A percentile compares a stretch with the other conserved stretches of the same genome.
These are phyloP conservation scores for Crotalus viridis DNA, from an alignment of 2,113 vertebrate species.

Conservation along the genomic window DNA sequence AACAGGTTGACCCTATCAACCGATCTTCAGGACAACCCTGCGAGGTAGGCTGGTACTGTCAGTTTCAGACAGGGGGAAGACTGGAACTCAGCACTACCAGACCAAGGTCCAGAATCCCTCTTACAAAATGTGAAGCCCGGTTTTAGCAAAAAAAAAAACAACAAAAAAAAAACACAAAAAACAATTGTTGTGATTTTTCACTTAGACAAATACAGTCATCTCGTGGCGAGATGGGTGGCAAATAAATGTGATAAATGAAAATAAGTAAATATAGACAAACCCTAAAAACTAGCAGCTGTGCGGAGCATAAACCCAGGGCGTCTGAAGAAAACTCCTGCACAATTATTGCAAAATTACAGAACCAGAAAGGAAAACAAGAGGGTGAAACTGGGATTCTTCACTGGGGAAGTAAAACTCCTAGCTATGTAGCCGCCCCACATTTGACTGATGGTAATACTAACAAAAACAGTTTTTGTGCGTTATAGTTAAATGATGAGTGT, in stretches of 20 bases:
- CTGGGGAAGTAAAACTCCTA: not conserved
- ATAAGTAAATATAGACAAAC: not conserved
- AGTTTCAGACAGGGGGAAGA: too few species aligned
- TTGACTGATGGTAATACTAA: not conserved
- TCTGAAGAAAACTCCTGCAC: not conserved
- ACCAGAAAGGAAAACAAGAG: not conserved
- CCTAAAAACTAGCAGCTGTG: not conserved
- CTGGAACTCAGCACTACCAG: not conserved
- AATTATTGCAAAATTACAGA: not conserved
- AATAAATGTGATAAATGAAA: not conserved
- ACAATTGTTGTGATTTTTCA: not conserved
- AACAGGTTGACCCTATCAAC: not conserved
- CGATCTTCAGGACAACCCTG: not conserved
- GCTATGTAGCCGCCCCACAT: not conserved
- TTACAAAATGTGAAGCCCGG: not conserved
- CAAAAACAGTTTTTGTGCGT: not conserved
- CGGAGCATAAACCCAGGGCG: not conserved
- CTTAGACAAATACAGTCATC: not conserved
- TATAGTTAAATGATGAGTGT: not conserved
- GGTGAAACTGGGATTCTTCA: not conserved
- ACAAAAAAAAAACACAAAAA: too few species aligned
- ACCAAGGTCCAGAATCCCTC: not conserved
- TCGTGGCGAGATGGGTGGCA: not conserved
- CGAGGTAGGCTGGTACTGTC: not conserved
- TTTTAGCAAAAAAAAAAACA: not conserved